phyloP scores from a whole-genome alignment of 2,797 vertebrate genomes.

The Lutjanus campechanus region DNA sequence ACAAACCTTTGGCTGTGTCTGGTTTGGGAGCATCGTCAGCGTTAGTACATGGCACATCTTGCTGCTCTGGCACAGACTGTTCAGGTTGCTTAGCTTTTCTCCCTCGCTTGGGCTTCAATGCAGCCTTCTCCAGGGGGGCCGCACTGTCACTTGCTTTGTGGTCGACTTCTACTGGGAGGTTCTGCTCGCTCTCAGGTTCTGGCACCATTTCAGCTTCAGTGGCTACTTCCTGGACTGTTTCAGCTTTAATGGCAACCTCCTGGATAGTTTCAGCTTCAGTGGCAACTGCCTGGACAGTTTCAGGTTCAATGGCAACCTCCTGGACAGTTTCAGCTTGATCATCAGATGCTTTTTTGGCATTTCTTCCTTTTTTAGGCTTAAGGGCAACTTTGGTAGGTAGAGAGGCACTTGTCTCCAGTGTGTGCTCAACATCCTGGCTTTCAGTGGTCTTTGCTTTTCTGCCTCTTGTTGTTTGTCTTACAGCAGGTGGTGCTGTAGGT shows the following conservation, averaged over 20 bases:
- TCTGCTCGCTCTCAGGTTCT: constrained; percentile 26
- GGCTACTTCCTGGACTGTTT: background rate
- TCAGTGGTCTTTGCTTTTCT: constrained; percentile 40
- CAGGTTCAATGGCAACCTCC: background rate
- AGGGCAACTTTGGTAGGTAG: constrained; percentile 16
- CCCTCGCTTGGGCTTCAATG: constrained; percentile 51
- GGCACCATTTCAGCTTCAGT: constrained; percentile 11
- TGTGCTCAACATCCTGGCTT: background rate
- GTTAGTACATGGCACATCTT: background rate
- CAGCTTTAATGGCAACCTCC: background rate
- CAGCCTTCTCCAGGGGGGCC: constrained; percentile 24
- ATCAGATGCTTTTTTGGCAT: constrained; percentile 34
- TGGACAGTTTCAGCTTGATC: constrained; percentile 16
- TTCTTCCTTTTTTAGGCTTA: constrained; percentile 57
- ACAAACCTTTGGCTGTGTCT: constrained; percentile 39
- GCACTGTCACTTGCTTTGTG: constrained; percentile 3
- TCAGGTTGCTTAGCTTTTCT: constrained; percentile 50
- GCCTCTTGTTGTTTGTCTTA: constrained; percentile 59
- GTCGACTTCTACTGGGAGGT: background rate
- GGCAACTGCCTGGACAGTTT: background rate
- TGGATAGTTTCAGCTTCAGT: background rate
- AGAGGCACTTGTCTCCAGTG: constrained; percentile 13
- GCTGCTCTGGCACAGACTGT: background rate
- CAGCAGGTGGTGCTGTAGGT: constrained; percentile 40
- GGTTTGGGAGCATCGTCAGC: constrained; percentile 10